A percentile compares a stretch with the other conserved stretches of the same genome.
Conservation (phyloP, 2,113 vertebrate genomes). For the Picathartes gymnocephalus region DNA sequence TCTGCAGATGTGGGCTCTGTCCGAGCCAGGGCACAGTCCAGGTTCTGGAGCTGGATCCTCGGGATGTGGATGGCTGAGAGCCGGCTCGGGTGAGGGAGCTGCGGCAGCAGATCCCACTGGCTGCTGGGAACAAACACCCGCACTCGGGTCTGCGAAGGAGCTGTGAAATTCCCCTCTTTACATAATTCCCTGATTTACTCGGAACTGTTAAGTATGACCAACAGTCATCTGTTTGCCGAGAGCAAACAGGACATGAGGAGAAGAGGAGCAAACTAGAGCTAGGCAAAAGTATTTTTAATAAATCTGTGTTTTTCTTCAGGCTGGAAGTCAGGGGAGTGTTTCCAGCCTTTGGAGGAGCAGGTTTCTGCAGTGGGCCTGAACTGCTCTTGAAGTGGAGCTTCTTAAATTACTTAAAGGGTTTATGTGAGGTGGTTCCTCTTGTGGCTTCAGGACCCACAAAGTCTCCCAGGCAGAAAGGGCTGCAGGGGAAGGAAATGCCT, state of each 20-base stretch:
- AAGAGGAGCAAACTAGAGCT: neutral
- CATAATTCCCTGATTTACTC: conserved; percentile 3
- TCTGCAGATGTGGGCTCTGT: neutral
- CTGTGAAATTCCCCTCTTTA: conserved; percentile 50
- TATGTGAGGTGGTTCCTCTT: neutral
- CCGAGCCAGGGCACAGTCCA: neutral
- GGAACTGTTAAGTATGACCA: conserved; percentile 42
- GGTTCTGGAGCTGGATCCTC: neutral
- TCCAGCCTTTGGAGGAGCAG: neutral
- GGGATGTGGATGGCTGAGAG: neutral
- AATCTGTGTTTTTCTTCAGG: neutral
- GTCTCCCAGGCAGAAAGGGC: neutral
- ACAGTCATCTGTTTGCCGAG: conserved; percentile 23
- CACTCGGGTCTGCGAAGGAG: neutral
- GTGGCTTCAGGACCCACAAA: neutral
- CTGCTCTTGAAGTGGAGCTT: neutral
- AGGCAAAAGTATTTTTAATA: conserved; percentile 14
- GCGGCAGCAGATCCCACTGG: rapidly evolving
- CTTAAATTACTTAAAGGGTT: conserved; percentile 2
- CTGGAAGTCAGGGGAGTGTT: neutral
- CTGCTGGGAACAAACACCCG: neutral
- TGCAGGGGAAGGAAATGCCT: neutral
- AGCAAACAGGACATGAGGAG: conserved; percentile 13
- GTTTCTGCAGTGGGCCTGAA: neutral
- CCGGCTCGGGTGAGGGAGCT: neutral